phyloP scores from a whole-genome alignment of 2,113 vertebrate genomes.

The Dinomys branickii region DNA sequence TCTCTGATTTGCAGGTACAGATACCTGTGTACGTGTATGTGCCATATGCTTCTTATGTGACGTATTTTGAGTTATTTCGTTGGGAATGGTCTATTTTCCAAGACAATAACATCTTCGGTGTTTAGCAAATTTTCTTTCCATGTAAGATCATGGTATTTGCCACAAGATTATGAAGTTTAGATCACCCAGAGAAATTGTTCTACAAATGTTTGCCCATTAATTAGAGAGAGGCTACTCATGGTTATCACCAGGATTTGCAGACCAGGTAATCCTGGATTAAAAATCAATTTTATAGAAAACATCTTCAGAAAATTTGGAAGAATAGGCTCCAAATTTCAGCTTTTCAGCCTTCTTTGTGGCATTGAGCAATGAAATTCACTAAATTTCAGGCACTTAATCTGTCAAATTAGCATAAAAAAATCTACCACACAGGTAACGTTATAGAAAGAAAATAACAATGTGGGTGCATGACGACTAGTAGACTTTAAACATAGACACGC shows the following conservation, averaged over 20 bases:
- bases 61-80: background rate
- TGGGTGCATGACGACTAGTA: background rate
- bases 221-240: background rate
- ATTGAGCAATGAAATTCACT: background rate
- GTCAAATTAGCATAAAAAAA: background rate
- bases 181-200: background rate
- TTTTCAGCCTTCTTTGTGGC: background rate
- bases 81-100: background rate
- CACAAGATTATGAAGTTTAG: background rate
- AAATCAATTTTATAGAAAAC: background rate
- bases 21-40: background rate
- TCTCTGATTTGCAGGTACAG: background rate
- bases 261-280: background rate
- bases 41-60: background rate
- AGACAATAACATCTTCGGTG: background rate
- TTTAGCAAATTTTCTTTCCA: background rate
- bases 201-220: background rate
- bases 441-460: background rate
- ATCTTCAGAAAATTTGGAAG: background rate
- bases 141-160: background rate
- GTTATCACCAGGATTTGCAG: background rate
- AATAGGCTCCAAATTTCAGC: background rate
- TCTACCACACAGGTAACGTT: background rate
- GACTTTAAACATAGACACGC: background rate
- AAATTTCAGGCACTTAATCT: background rate